Base-by-base conservation (phyloP, 1,140 invertebrate species). In the Drosophila navojoa region DNA sequence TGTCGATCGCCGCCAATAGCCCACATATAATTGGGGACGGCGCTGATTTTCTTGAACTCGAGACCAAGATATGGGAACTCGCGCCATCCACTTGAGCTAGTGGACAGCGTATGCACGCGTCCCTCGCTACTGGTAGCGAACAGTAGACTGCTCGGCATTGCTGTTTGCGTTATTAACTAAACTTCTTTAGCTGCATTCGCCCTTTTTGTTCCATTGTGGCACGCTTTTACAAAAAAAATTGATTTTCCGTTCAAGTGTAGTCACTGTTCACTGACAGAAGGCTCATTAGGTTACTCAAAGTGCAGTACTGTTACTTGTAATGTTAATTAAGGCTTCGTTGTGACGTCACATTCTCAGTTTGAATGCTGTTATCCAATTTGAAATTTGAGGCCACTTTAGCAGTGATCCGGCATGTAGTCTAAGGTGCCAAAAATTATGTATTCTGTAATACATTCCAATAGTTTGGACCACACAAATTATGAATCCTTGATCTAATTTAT, bases 1-100 rank as follows among this genome's bases (percentile, higher is more conserved):
- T 98, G 97, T 72, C 97, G 95, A 92, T 98, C 97, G 1, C 97
- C 96, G 49, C 97, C 97, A 49, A 98, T 95, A 2, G 97, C 97
- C 97, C 97, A 98, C 80, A 98, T 93, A 87, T 96, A 96, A 92
- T 96, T 95, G 15, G 96, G 95, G 13, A 96, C 94, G 4, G 97
- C 95, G 22, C 96, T 96, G 40, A 98, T 92, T 82, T 97, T 95
- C 92, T 98, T 97, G 81, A 98, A 97, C 81, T 98, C 97, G 66
- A 97, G 93, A 4, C 96, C 96, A 13, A 96, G 92, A 86, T 97
- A 97, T 71, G 95, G 95, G 80, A 98, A 95, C 92, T 97, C 96
- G 84, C 95, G 93, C 96, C 97, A 97, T 92, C 96, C 95, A 42
- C 94, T 95, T 1, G 95, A 95, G 81, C 94, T 95, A 1, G 96